These are phyloP conservation scores for Unio pictorum DNA, from an alignment of 2,888 invertebrate genomes.

Conservation along the genomic window DNA sequence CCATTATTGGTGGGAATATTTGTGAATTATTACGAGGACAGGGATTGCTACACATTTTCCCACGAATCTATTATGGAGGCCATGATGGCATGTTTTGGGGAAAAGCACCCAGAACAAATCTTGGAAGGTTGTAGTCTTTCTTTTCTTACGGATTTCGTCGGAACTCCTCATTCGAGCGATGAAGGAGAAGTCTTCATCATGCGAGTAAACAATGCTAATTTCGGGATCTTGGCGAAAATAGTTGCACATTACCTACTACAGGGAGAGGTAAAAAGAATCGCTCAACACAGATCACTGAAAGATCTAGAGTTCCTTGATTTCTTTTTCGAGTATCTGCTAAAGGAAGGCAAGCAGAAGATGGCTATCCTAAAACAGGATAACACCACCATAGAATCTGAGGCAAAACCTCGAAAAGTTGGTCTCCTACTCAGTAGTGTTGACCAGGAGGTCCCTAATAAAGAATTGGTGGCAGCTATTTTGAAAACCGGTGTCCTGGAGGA, in stretches of 20 bases:
- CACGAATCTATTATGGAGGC: slow-evolving; percentile 37
- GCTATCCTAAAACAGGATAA: slow-evolving; percentile 26
- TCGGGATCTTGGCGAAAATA: slow-evolving; percentile 21
- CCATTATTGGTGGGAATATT: slow-evolving; percentile 13
- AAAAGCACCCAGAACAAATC: slow-evolving; percentile 33
- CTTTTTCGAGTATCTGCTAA: slow-evolving; percentile 27
- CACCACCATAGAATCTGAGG: not conserved
- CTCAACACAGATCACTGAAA: slow-evolving; percentile 30
- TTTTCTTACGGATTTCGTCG: slow-evolving; percentile 35
- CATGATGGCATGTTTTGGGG: slow-evolving; percentile 37
- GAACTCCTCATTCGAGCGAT: slow-evolving; percentile 16
- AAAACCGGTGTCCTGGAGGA: slow-evolving; percentile 20
- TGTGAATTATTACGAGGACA: slow-evolving; percentile 27
- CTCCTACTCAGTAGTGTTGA: slow-evolving; percentile 28
- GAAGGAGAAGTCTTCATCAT: slow-evolving; percentile 33
- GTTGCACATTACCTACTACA: slow-evolving; percentile 28
- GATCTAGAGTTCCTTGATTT: slow-evolving; percentile 26
- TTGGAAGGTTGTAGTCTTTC: slow-evolving; percentile 35
- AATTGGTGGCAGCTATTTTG: slow-evolving; percentile 24
- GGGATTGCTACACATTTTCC: slow-evolving; percentile 33
- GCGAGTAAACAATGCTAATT: slow-evolving; percentile 28
- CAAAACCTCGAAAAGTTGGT: slow-evolving; percentile 15
- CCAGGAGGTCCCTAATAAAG: slow-evolving; percentile 29
- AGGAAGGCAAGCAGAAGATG: slow-evolving; percentile 8
- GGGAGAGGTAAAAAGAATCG: slow-evolving; percentile 27